Evolutionary conservation across 2,888 invertebrate genomes (phyloP), one percentile per base, ranked within the genome.

Genomic region (Ischnus inquisitorius): DNA sequence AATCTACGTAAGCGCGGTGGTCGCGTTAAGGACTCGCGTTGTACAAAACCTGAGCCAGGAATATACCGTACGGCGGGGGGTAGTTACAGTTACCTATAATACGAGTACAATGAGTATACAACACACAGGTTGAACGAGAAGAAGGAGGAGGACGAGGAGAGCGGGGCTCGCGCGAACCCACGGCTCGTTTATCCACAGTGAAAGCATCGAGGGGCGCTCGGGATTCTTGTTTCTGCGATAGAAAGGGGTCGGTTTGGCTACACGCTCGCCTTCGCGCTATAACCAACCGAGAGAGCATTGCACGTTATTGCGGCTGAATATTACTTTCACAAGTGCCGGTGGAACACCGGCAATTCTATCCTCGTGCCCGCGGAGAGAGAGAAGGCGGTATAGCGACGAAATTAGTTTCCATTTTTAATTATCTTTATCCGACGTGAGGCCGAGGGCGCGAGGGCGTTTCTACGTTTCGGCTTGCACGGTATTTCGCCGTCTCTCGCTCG

Each of bases 341-440:
- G 79, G 80, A 82, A 34, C 34, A 34, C 34, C 46, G 77, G 68
- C 77, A 68, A 81, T 84, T 78, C 76, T 46, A 14, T 57, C 67
- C 48, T 34, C 67, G 78, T 62, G 28, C 12, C 46, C 14, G n/a
- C 46, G 46, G 46, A 46, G 14, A 12, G 46, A 46, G 12, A 3
- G 14, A n/a, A n/a, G n/a, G n/a, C 12, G 72, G 75, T 71, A 71
- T 79, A 74, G 57, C 86, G 86, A 85, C 83, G 84, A 87, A 88
- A 89, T 89, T 89, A 89, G 87, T 88, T 88, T 88, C 82, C 88
- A 86, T 87, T 89, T 89, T 89, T 89, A 89, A 89, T 89, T 88
- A 89, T 85, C 83, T 78, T 84, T 74, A 78, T 81, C 77, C 80
- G 48, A 28, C 43, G 54, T 19, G 16, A 10, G 54, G n/a, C 34